Conservation (phyloP, 2,797 vertebrate species). For the Myripristis murdjan region DNA sequence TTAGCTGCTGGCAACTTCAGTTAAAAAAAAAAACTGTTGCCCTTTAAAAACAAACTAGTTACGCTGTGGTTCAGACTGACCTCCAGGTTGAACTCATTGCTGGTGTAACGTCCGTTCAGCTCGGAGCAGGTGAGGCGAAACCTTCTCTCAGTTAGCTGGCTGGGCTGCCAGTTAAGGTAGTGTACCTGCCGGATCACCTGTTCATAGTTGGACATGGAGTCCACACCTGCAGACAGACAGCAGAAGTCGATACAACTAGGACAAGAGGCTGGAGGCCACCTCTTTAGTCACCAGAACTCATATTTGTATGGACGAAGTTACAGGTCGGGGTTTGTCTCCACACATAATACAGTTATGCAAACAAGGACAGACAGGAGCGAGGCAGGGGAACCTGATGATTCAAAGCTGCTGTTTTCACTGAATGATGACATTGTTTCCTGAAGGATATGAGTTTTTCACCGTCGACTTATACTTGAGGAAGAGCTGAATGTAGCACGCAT, state of each 20-base stretch:
- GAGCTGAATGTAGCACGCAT: too few relatives aligned
- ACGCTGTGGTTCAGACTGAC: conserved; percentile 73
- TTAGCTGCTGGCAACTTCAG: too few relatives aligned
- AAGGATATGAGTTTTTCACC: too few relatives aligned
- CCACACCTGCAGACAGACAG: conserved; percentile 87
- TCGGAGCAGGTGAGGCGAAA: conserved; percentile 96
- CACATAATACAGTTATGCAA: neutral
- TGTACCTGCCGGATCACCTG: conserved; percentile 90
- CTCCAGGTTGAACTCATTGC: conserved; percentile 96
- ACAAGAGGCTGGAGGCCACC: neutral
- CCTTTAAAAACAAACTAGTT: neutral
- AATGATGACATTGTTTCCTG: too few relatives aligned
- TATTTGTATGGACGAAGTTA: too few relatives aligned
- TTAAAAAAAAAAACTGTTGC: too few relatives aligned
- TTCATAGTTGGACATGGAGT: conserved; percentile 94
- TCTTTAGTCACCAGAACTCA: neutral
- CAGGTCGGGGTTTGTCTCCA: neutral
- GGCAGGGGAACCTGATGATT: neutral
- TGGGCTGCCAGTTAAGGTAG: conserved; percentile 88
- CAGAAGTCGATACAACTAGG: neutral
- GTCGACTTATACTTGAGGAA: too few relatives aligned
- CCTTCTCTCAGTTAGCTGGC: conserved; percentile 82
- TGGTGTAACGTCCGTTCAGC: conserved; percentile 95
- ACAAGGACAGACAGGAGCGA: neutral
- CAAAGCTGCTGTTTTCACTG: too few relatives aligned